These are phyloP conservation scores for Gymnothorax reevesii DNA, from an alignment of 2,797 vertebrate genomes.

Conservation along the genomic window DNA sequence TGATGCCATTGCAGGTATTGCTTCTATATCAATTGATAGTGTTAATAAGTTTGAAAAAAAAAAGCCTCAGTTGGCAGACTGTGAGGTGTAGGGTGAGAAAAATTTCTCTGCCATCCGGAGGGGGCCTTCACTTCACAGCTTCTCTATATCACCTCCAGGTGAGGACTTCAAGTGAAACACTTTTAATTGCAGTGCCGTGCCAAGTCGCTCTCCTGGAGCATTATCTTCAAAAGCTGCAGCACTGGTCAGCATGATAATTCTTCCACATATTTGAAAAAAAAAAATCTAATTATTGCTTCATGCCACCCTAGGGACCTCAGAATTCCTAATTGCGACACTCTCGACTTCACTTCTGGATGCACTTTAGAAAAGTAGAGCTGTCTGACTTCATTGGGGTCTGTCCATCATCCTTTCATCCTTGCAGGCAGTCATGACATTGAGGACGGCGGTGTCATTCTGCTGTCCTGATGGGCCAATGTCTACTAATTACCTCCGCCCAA, in stretches of 20 bases:
- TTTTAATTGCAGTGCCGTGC: constrained; percentile 1
- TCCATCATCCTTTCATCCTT: background rate
- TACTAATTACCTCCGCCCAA: no score
- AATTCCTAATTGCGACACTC: background rate
- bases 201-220: background rate
- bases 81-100: background rate
- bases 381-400: background rate
- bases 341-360: background rate
- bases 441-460: no score
- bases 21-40: background rate
- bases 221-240: background rate
- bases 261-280: background rate
- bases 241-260: background rate
- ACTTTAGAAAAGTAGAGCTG: background rate
- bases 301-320: background rate
- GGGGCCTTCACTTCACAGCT: background rate
- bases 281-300: constrained; percentile 10
- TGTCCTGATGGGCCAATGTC: no score
- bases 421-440: background rate
- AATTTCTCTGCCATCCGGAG: background rate
- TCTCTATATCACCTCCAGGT: background rate
- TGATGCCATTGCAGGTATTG: background rate
- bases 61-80: no score
- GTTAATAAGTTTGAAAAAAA: background rate
- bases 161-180: background rate